phyloP scores from a whole-genome alignment of 2,888 invertebrate genomes.

The Nomada ferruginata region DNA sequence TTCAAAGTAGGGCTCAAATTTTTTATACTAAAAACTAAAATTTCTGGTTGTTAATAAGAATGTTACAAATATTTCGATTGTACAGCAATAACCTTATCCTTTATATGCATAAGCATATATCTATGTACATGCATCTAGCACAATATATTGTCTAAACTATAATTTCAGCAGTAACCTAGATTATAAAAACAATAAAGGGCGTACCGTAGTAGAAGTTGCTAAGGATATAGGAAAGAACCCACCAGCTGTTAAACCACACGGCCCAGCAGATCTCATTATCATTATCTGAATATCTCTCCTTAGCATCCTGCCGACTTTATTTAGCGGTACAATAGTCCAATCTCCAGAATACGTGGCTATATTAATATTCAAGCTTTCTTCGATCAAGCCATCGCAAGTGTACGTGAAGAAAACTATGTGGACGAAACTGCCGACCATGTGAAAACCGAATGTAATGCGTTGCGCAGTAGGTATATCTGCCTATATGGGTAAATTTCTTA shows the following conservation, averaged over 20 bases:
- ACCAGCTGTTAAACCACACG: constrained; percentile 64
- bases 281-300: constrained; percentile 50
- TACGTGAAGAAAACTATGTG: constrained; percentile 62
- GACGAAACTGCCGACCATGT: constrained; percentile 39
- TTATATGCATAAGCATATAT: too few relatives aligned
- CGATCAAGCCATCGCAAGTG: constrained; percentile 59
- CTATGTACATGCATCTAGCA: too few relatives aligned
- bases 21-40: too few relatives aligned
- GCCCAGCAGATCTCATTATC: constrained; percentile 53
- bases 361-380: constrained; percentile 36
- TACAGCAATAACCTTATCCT: too few relatives aligned
- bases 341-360: constrained; percentile 15
- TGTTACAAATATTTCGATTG: too few relatives aligned
- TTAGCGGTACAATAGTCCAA: constrained; percentile 48
- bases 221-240: constrained; percentile 66
- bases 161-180: too few relatives aligned
- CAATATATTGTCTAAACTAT: too few relatives aligned
- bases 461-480: constrained; percentile 39
- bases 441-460: constrained; percentile 46
- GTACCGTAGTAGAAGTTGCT: constrained; percentile 61
- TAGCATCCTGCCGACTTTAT: constrained; percentile 43
- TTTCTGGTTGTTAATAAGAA: too few relatives aligned
- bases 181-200: not conserved
- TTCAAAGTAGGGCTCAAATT: too few relatives aligned
- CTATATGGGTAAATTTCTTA: constrained; percentile 25